phyloP scores from a whole-genome alignment of 2,888 invertebrate species.

The Zygogramma bicolorata region DNA sequence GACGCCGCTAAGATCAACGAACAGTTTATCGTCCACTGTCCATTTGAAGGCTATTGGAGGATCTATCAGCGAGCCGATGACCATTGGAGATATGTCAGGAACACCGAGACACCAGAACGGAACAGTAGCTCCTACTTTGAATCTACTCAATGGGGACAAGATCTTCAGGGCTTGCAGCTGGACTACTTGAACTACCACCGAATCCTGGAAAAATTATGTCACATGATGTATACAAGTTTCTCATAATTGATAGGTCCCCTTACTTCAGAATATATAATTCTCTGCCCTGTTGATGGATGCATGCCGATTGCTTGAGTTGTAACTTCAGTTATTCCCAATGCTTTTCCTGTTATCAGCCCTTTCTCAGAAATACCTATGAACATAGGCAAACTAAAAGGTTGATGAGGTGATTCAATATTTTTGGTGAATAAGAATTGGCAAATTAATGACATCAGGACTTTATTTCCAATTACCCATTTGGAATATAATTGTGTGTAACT shows the following conservation, averaged over 20 bases:
- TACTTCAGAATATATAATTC: slow-evolving; percentile 65
- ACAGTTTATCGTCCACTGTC: slow-evolving; percentile 74
- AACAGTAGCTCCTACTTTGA: slow-evolving; percentile 78
- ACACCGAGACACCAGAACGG: slow-evolving; percentile 73
- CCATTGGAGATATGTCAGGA: slow-evolving; percentile 77
- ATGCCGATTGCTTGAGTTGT: slow-evolving; percentile 75
- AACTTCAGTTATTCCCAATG: slow-evolving; percentile 73
- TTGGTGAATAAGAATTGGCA: too few relatives aligned
- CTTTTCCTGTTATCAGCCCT: slow-evolving; percentile 75
- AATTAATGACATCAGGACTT: too few relatives aligned
- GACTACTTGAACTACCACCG: slow-evolving; percentile 77
- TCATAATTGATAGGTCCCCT: too few relatives aligned
- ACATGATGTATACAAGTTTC: too few relatives aligned
- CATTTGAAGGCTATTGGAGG: slow-evolving; percentile 76
- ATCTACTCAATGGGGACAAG: slow-evolving; percentile 75
- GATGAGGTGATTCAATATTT: too few relatives aligned
- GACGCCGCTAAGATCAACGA: slow-evolving; percentile 71
- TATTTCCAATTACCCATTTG: too few relatives aligned
- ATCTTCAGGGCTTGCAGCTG: slow-evolving; percentile 77
- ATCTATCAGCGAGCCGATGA: slow-evolving; percentile 76
- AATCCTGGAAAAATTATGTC: slow-evolving; percentile 66
- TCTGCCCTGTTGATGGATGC: slow-evolving; percentile 73
- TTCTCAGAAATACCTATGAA: slow-evolving; percentile 54
- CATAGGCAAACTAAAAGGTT: too few relatives aligned
- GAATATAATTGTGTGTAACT: too few relatives aligned